Evolutionary conservation across 2,888 invertebrate genomes (phyloP), one percentile per base, ranked within the genome.

Genomic region (Antheraea assamensis): DNA sequence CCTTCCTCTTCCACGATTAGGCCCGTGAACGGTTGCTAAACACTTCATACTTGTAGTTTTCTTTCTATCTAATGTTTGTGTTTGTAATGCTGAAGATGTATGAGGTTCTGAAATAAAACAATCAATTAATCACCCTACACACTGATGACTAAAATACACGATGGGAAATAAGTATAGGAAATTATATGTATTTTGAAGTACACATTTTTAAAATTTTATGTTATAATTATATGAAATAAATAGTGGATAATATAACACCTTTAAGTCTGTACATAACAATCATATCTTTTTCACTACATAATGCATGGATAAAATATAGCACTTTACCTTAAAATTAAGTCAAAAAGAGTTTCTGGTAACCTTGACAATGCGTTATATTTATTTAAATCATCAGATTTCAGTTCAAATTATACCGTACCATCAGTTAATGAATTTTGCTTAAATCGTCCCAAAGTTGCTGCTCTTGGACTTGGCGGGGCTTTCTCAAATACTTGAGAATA

Each of bases 401-500:
- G 70, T 70, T 71, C 30, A 47, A 47, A 71, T 61, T 47, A 42
- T 58, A 30, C 55, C 72, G 72, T 7, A 93, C 93, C 93, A 80
- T 90, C 90, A 81, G 82, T 78, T 84, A 91, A 87, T 85, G 87
- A 87, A 87, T 86, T 90, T 78, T 93, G 91, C 81, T 92, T 94
- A 61, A 90, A 82, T 24, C 94, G 85, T 42, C 92, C 92, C 80
- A 95, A 85, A 73, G 95, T 90, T 70, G 91, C 91, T 10, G 95
- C 87, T 81, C 95, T 83, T 0, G 96, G 95, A 80, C 95, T 95
- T 0, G 94, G 85, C 15, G 95, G 95, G 17, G 95, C 95, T 84
- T 95, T 93, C 80, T 96, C 96, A 78, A 96, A 96, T 70, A 95
- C 94, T 85, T 95, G 95, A 21, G 92, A 93, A 81, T 95, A 95